Percentiles rank a stretch among this genome's conserved stretches.
Conservation (phyloP, 2,113 vertebrate genomes). For the Chroicocephalus ridibundus region DNA sequence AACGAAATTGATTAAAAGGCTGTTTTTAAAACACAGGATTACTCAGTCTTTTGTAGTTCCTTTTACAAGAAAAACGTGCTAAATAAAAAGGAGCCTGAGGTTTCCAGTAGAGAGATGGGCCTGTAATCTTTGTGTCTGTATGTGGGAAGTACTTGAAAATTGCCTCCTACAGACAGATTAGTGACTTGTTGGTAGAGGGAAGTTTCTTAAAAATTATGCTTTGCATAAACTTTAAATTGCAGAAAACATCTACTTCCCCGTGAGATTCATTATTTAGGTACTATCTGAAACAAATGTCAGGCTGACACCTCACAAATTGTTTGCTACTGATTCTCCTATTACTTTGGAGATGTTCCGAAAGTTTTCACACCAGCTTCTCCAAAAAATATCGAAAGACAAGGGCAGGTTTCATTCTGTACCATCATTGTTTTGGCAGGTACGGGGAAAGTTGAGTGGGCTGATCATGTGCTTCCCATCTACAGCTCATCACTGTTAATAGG, state of each 20-base stretch:
- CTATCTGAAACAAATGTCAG: not conserved
- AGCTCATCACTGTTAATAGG: conserved; percentile 37
- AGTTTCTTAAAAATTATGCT: conserved; percentile 17
- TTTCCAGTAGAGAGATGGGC: not conserved
- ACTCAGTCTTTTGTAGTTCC: conserved; percentile 57
- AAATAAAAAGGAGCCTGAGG: not conserved
- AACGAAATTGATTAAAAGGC: conserved; percentile 42
- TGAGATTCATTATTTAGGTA: not conserved
- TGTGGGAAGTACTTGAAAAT: conserved; percentile 45
- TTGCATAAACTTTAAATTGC: conserved; percentile 29
- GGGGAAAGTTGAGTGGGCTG: conserved; percentile 24
- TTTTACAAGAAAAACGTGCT: conserved; percentile 31
- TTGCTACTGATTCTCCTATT: not conserved
- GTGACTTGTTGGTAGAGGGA: conserved; percentile 15
- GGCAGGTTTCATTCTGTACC: conserved; percentile 2
- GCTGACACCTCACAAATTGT: not conserved
- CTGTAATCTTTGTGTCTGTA: conserved; percentile 32
- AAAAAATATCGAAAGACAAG: not conserved
- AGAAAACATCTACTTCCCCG: not conserved
- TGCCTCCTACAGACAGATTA: conserved; percentile 40
- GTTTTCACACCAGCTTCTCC: not conserved
- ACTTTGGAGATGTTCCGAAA: not conserved
- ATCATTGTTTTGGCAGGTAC: conserved; percentile 20
- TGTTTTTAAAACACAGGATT: conserved; percentile 69
- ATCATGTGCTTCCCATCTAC: conserved; percentile 35